These are phyloP conservation scores for Dolichotis patagonum DNA, from an alignment of 2,113 vertebrate species.

Conservation along the genomic window DNA sequence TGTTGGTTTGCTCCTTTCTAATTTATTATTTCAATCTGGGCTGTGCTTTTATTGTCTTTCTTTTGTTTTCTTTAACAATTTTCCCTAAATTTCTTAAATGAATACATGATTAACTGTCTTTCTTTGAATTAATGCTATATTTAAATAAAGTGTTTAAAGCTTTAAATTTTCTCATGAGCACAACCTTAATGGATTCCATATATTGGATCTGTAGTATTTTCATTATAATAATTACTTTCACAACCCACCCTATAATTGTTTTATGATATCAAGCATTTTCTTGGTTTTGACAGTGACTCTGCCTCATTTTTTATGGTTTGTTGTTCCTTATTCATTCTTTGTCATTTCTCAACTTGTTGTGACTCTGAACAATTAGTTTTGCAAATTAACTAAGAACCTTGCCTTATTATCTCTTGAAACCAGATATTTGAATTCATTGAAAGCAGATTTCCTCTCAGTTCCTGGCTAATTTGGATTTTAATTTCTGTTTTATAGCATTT, in stretches of 20 bases:
- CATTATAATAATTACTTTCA: neutral
- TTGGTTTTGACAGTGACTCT: neutral
- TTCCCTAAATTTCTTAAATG: neutral
- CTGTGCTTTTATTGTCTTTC: neutral
- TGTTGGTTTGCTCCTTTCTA: neutral
- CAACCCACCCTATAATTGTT: neutral
- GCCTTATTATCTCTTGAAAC: neutral
- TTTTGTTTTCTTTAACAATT: neutral
- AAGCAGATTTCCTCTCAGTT: conserved; percentile 10
- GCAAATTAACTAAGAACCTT: neutral
- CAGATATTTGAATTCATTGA: conserved; percentile 37
- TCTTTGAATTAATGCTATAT: neutral
- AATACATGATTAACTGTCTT: neutral
- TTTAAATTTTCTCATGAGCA: neutral
- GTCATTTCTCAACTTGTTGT: neutral
- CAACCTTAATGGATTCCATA: neutral
- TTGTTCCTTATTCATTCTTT: neutral
- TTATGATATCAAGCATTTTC: neutral
- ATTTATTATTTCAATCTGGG: neutral
- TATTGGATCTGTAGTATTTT: neutral
- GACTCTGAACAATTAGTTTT: neutral
- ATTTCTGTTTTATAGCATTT: neutral
- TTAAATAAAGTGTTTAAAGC: neutral
- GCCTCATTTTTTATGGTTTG: neutral
- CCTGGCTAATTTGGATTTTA: conserved; percentile 16